Conservation (phyloP, 2,797 vertebrate genomes). For the Danio kyathit region DNA sequence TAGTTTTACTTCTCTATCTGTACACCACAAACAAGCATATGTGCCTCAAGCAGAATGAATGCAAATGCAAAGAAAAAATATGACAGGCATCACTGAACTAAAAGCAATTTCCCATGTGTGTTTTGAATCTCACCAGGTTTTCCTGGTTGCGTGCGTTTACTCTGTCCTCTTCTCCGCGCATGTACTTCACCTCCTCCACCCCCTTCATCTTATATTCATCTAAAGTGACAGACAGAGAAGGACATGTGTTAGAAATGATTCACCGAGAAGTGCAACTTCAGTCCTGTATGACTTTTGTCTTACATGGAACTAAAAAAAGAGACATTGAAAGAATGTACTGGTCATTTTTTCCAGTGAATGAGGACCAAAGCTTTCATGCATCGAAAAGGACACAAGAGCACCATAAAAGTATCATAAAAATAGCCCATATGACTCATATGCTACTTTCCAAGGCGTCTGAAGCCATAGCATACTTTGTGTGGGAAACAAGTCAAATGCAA, state of each 20-base stretch:
- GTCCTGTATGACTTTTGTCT: background rate
- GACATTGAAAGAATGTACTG: background rate
- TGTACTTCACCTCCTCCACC: slow-evolving; percentile 99
- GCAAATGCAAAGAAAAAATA: background rate
- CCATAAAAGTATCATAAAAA: background rate
- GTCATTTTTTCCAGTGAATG: background rate
- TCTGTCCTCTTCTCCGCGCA: slow-evolving; percentile 96
- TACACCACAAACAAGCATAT: slow-evolving; percentile 4
- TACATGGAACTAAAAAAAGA: background rate
- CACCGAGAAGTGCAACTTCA: background rate
- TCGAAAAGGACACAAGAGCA: background rate
- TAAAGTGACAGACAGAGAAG: slow-evolving; percentile 67
- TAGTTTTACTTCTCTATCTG: slow-evolving; percentile 1
- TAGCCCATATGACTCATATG: background rate
- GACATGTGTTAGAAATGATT: slow-evolving; percentile 15
- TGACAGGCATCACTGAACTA: background rate
- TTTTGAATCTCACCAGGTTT: slow-evolving; percentile 90
- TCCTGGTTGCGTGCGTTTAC: slow-evolving; percentile 97
- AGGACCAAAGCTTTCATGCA: background rate
- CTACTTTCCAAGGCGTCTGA: background rate
- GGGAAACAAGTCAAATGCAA: background rate
- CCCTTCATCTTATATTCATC: slow-evolving; percentile 99
- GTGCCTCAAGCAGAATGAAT: background rate
- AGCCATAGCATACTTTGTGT: background rate
- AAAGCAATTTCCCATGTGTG: slow-evolving; percentile 1